Evolutionary conservation across 35 echinoderm and acorn worm species (phyloP), one percentile per base, ranked within the genome.

Genomic region (Chiridota heheva): DNA sequence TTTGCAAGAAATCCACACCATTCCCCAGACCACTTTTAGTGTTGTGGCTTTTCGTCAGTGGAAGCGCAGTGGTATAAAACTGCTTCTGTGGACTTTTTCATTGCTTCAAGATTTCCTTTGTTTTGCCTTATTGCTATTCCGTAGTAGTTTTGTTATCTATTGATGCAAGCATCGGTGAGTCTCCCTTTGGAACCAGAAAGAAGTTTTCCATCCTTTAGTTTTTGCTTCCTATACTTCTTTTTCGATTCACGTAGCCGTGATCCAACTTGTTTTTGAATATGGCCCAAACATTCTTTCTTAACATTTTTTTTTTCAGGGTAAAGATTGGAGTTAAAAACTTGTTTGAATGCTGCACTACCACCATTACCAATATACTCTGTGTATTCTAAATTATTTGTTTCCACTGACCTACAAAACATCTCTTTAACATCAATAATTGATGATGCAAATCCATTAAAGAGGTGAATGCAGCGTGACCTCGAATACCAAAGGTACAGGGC

Each of bases 311-410:
- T 43, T 72, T 6, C 16, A 20, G 38, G 4, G 18, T 44, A 72
- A 22, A 29, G 69, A 20, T 72, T 44, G 29, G 20, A 26, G 10
- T 37, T 41, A 2, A 10, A 76, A 24, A 76, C 72, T 48, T 61
- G 40, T 34, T 80, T 80, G 58, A 28, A 80, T 20, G 76, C 30
- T 39, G 76, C 53, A 5, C 53, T 41, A 35, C 67, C 59, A 20
- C 78, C 78, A 63, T 81, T 42, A 8, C 78, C 41, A 65, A 81
- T 42, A 44, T 80, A 80, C 28, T 81, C n/a, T 65, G 60, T 81
- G 41, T 64, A 81, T 44, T 44, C 2, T 5, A 66, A 26, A 31
- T 32, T 2, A 66, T 66, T 24, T 32, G 1, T 46, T 35, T 3
- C 10, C n/a, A 38, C 33, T 7, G 78, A 81, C 0, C 78, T 0